Evolutionary conservation across 2,888 invertebrate species (phyloP), one percentile per base, ranked within the genome.

Genomic region (Cepaea hortensis): DNA sequence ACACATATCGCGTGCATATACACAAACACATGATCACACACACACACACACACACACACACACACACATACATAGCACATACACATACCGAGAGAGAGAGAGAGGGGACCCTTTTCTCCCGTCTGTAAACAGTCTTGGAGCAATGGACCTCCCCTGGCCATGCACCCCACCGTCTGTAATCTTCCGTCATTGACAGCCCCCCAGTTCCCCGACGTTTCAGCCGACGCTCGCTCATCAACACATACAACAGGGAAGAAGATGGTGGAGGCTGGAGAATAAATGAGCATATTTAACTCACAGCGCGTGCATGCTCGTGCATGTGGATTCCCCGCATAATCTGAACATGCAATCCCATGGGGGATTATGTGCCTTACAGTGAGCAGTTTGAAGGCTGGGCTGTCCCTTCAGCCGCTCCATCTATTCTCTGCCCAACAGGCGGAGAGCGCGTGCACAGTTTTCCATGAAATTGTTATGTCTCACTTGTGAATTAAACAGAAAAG

Each of bases 211-310:
- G 55, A 55, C 6, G 55, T 11, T 55, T 55, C 55, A 55, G 55
- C 55, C 68, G n/a, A 4, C 20, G 68, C 46, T 62, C 35, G 62
- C 62, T 79, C 79, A 79, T 15, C 35, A 79, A 46, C 79, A 62
- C 4, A 79, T 79, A 79, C 55, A 79, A 62, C 20, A 35, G 35
- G 35, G 13, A 70, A 23, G 35, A 73, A 35, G 61, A 77, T n/a
- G 48, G 20, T 18, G 23, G 79, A 46, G 62, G 46, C 11, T 1
- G 61, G 20, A 73, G 23, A 79, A 79, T 62, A 62, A 79, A 79
- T 79, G 79, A 62, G 62, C 79, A 46, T 79, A 79, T 79, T 79
- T 79, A 79, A 79, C 79, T 79, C 79, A 79, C 62, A 79, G 62
- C 23, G 62, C 62, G 62, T 5, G 79, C 79, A 62, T 79, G 79